These are phyloP conservation scores for Amblyraja radiata DNA, from an alignment of 2,797 vertebrate genomes.

Conservation along the genomic window DNA sequence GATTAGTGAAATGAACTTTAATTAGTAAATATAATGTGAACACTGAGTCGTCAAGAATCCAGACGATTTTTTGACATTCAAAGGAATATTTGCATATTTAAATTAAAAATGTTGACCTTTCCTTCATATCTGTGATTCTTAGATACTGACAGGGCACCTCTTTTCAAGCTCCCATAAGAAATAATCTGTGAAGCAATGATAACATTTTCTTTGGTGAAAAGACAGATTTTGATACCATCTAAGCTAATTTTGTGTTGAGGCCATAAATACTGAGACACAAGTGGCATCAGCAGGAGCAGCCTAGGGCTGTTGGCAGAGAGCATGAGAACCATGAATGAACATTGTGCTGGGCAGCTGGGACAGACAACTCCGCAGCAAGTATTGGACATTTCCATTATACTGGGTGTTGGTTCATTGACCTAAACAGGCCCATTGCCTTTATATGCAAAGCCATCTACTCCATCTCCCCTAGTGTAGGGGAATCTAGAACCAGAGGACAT, in stretches of 20 bases:
- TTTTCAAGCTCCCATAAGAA: background rate
- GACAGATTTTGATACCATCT: background rate
- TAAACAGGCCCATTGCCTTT: background rate
- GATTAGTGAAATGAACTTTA: background rate
- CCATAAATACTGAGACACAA: background rate
- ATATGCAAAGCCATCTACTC: background rate
- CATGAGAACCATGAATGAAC: background rate
- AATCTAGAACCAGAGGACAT: too few relatives aligned
- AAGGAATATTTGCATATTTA: background rate
- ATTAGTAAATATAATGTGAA: background rate
- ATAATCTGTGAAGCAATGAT: background rate
- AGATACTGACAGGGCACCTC: too few relatives aligned
- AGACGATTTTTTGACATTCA: background rate
- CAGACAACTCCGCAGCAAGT: background rate
- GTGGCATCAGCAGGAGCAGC: background rate
- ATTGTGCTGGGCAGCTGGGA: background rate
- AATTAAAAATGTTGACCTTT: background rate
- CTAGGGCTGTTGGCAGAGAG: background rate
- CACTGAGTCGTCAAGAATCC: background rate
- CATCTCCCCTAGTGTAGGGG: too few relatives aligned
- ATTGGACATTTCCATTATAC: background rate
- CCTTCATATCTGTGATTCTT: background rate
- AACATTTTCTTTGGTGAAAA: background rate
- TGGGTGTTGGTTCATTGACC: background rate
- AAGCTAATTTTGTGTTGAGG: slow-evolving; percentile 14